phyloP scores from a whole-genome alignment of 37 sponge, comb jelly and placozoan species.

The Spongilla lacustris region DNA sequence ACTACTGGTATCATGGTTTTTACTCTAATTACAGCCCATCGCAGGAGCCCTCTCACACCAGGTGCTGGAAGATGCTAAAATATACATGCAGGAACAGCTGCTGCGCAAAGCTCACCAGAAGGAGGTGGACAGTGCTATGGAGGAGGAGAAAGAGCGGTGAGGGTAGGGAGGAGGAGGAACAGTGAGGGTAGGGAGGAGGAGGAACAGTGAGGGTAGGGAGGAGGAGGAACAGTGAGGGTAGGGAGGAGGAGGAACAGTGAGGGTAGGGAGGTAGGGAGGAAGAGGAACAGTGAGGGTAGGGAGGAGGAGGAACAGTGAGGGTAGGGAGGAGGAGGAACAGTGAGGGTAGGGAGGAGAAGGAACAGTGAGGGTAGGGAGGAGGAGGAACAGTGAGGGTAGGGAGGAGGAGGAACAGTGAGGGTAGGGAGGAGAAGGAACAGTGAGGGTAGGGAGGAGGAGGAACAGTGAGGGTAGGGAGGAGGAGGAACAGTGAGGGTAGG shows the following conservation, averaged over 20 bases:
- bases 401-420: too few relatives aligned
- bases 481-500: too few relatives aligned
- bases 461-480: too few relatives aligned
- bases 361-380: too few relatives aligned
- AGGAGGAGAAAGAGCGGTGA: conserved; percentile 65
- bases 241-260: too few relatives aligned
- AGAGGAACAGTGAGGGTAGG: background rate
- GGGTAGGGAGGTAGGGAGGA: background rate
- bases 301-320: too few relatives aligned
- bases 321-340: background rate
- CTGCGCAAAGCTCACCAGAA: conserved; percentile 69
- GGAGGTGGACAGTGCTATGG: conserved; percentile 54
- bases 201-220: background rate
- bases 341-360: too few relatives aligned
- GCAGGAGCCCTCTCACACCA: conserved; percentile 39
- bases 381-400: too few relatives aligned
- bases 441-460: too few relatives aligned
- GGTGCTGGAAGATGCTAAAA: conserved; percentile 68
- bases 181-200: background rate
- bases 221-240: too few relatives aligned
- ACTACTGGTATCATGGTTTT: background rate
- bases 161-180: background rate
- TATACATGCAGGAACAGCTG: conserved; percentile 69
- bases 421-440: too few relatives aligned
- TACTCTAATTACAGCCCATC: conserved; percentile 29